Evolutionary conservation across 2,797 vertebrate species (phyloP).

Genomic region (Dryobates pubescens): DNA sequence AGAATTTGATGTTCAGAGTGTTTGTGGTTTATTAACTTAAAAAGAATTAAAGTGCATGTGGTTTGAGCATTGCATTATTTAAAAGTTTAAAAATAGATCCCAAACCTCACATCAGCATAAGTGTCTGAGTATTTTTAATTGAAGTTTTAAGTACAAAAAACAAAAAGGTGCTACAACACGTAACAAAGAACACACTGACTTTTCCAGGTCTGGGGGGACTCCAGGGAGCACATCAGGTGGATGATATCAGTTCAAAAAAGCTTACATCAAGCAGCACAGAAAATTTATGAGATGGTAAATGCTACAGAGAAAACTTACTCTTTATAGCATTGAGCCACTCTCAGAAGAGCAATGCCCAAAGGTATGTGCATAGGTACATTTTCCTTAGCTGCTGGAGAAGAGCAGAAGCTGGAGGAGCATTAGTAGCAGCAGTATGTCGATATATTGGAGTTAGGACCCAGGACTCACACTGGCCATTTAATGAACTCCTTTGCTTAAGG

Average conservation of each 20-base stretch:
- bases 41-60: background rate
- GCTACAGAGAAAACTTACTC: background rate
- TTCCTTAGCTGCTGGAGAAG: background rate
- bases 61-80: background rate
- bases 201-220: background rate
- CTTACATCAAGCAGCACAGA: background rate
- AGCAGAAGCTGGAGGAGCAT: background rate
- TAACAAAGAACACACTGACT: background rate
- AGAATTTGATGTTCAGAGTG: background rate
- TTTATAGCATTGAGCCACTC: background rate
- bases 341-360: background rate
- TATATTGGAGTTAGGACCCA: background rate
- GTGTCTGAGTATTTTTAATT: slow-evolving; percentile 47
- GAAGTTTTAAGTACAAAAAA: slow-evolving; percentile 29
- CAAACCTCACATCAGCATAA: background rate
- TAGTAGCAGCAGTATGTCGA: background rate
- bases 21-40: background rate
- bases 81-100: background rate
- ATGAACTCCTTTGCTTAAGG: background rate
- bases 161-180: background rate
- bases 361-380: background rate
- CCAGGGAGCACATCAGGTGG: background rate
- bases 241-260: background rate
- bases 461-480: background rate
- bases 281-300: background rate